Base-by-base conservation (phyloP, 2,797 vertebrate genomes). In the Dromococcyx pavoninus region DNA sequence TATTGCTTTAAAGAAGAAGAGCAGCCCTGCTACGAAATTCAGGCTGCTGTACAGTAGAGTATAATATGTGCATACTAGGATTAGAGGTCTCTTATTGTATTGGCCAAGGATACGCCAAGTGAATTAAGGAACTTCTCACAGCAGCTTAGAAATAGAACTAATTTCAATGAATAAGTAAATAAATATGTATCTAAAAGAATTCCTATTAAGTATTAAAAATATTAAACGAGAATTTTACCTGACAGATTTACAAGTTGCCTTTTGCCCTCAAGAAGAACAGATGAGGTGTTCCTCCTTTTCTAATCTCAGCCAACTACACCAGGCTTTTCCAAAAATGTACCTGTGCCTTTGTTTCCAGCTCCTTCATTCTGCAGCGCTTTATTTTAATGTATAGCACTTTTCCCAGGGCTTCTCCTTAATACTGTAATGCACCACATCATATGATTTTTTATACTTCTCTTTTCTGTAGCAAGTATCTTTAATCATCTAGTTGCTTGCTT, bases 111-210 rank as follows among this genome's bases (percentile, higher is more conserved):
- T 73, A 87, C 91, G 79, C 32, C 83, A 90, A 95, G 95, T 86
- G 61, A 95, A 96, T 94, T 91, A 90, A 77, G 51, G 35, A 91
- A 89, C 67, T 83, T 72, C 46, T 48, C 74, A 77, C 3, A 86
- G 62, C 0, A 0, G 69, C 65, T 88, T 54, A 66, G 69, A 82
- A 80, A 67, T 50, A 86, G 73, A 88, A 94, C 79, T 83, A 75
- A 87, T 88, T 92, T 88, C 37, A 86, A 82, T 88, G 54, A 64
- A 91, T 80, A 83, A 64, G 89, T 80, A 83, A 57, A 65, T 14
- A 74, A 6, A 74, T 10, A 57, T 11, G 41, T 4, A 35, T 13
- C 44, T 5, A 35, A 69, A 62, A 67, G 57, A 83, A 44, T 37
- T 89, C 62, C 48, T 72, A 48, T 60, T 76, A 81, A 92, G 69